phyloP scores from a whole-genome alignment of 2,113 vertebrate genomes.

The Thalassarche chlororhynchos region DNA sequence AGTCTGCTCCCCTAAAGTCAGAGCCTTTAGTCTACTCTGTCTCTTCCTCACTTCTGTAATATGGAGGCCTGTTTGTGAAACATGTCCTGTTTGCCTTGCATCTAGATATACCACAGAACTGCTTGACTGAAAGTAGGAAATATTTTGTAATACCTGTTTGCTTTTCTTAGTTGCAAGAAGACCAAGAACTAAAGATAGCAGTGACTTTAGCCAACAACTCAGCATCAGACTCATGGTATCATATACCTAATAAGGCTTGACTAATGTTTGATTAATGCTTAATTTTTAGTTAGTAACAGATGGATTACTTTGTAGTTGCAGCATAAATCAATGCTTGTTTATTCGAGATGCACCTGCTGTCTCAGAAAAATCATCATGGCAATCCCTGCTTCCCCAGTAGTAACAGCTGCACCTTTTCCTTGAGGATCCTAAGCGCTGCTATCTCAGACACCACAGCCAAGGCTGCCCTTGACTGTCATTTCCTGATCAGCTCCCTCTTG shows the following conservation, averaged over 20 bases:
- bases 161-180: not conserved
- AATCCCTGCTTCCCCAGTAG: not conserved
- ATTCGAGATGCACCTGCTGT: not conserved
- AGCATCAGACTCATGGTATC: not conserved
- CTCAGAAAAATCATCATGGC: not conserved
- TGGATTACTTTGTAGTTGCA: not conserved
- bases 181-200: not conserved
- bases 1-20: not conserved
- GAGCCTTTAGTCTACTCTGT: not conserved
- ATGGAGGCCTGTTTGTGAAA: not conserved
- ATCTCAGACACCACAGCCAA: not conserved
- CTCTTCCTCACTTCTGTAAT: not conserved
- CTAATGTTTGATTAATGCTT: slow-evolving; percentile 2
- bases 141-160: not conserved
- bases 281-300: not conserved
- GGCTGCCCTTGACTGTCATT: not conserved
- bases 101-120: not conserved
- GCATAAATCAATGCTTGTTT: not conserved
- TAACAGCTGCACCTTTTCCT: not conserved
- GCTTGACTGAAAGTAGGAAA: not conserved
- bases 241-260: not conserved
- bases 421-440: not conserved
- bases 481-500: not conserved
- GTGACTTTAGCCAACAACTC: not conserved
- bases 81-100: not conserved